Base-by-base conservation (phyloP, 2,113 vertebrate genomes). In the Prionailurus bengalensis region DNA sequence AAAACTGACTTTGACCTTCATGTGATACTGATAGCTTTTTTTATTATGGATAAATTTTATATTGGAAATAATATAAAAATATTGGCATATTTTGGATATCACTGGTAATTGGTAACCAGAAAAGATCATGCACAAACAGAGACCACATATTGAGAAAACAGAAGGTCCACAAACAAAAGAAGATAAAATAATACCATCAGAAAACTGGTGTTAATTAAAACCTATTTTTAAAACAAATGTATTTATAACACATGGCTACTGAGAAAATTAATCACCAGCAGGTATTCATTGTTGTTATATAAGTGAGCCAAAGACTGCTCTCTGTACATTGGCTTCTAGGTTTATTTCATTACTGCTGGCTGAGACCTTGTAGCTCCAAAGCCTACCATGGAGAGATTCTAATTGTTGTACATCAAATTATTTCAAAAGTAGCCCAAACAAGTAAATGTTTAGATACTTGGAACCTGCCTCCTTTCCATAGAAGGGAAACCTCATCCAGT, bases 31-130 rank as follows among this genome's bases (percentile, higher is more conserved):
- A 61, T 96, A 4, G 74, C 95, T 95, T 91, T 97, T 97, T 88
- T 31, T 16, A 61, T 88, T 80, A 5, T 78, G 82, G 5, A 87
- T 96, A 98, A 97, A 84, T 68, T 36, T 55, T 83, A 66, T 73
- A 97, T 96, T 96, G 73, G 80, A 97, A 98, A 95, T 97, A 95
- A 87, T 2, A 15, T 88, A 79, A 91, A 73, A 97, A 53, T 92
- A 98, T 96, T 94, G 25, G 45, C 17, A 36, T 4, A 96, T 97
- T 92, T 91, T 98, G 95, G 94, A 98, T 85, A 98, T 65, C 51
- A 61, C 96, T 66, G 89, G 85, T 98, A 97, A 97, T 98, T 97
- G 91, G 97, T 97, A 98, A 98, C 96, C 96, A 97, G 97, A 93
- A 94, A 11, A 36, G 51, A 94, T 97, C 33, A 97, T 95, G 45